Percentiles rank a stretch among this genome's conserved stretches.
Conservation (phyloP, 2,888 invertebrate species). For the Spisula subtruncata region DNA sequence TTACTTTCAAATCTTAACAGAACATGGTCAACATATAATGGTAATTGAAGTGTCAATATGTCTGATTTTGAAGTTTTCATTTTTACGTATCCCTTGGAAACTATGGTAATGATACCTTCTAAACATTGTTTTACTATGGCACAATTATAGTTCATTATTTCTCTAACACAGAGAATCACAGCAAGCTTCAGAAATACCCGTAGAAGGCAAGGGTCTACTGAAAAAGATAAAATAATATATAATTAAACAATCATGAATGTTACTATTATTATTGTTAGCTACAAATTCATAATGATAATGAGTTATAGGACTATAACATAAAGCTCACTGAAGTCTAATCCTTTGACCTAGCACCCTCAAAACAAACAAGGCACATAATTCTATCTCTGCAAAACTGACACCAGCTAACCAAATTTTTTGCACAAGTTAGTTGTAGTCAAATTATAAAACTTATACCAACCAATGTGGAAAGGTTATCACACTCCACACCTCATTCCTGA, state of each 20-base stretch:
- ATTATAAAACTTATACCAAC: neutral
- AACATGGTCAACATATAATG: slow-evolving; percentile 32
- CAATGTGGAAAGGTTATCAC: too few species aligned
- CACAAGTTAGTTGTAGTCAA: neutral
- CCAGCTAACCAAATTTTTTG: neutral
- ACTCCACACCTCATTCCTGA: too few species aligned
- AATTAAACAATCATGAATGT: too few species aligned
- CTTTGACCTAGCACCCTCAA: too few species aligned
- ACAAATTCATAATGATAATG: too few species aligned
- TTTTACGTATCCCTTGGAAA: neutral
- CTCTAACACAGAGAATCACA: neutral
- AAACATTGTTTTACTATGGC: neutral
- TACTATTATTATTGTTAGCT: too few species aligned
- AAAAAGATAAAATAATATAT: neutral
- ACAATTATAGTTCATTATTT: slow-evolving; percentile 2
- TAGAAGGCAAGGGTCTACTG: neutral
- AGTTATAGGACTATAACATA: too few species aligned
- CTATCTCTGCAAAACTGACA: too few species aligned
- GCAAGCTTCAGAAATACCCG: neutral
- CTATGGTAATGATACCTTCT: neutral
- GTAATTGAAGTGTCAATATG: neutral
- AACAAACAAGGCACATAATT: too few species aligned
- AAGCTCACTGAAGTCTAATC: too few species aligned
- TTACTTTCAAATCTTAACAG: slow-evolving; percentile 21
- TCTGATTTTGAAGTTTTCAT: neutral